phyloP scores from a whole-genome alignment of 2,888 invertebrate species.

The Xylota sylvarum region DNA sequence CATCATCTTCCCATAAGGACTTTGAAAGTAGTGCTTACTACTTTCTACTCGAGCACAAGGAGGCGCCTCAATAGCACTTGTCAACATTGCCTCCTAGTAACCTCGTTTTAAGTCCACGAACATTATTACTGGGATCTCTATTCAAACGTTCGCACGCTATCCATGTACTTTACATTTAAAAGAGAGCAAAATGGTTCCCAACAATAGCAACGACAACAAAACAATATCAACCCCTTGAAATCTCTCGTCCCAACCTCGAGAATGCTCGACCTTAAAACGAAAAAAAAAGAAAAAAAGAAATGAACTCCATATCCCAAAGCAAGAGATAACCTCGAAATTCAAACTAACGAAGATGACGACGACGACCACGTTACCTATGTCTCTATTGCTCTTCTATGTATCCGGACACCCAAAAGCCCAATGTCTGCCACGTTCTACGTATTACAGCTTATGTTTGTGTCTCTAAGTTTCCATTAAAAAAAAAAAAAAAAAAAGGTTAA shows the following conservation, averaged over 20 bases:
- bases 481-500: constrained; percentile 28
- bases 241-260: constrained; percentile 13
- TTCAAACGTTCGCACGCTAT: background rate
- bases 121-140: background rate
- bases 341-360: constrained; percentile 26
- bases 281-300: constrained; percentile 7
- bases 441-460: constrained; percentile 38
- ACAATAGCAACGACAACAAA: background rate
- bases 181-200: background rate
- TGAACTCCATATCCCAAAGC: constrained; percentile 17
- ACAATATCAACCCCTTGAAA: constrained; percentile 22
- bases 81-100: background rate
- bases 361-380: constrained; percentile 10
- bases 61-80: background rate
- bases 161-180: background rate
- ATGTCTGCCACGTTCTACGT: constrained; percentile 52
- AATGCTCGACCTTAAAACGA: constrained; percentile 50
- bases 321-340: constrained; percentile 53
- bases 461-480: constrained; percentile 38
- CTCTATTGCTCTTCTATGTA: constrained; percentile 19
- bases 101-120: background rate
- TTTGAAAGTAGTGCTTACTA: background rate
- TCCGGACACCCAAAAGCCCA: constrained; percentile 6
- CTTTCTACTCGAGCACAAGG: background rate
- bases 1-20: background rate